These are phyloP conservation scores for Balaeniceps rex DNA, from an alignment of 2,113 vertebrate genomes.

Conservation along the genomic window DNA sequence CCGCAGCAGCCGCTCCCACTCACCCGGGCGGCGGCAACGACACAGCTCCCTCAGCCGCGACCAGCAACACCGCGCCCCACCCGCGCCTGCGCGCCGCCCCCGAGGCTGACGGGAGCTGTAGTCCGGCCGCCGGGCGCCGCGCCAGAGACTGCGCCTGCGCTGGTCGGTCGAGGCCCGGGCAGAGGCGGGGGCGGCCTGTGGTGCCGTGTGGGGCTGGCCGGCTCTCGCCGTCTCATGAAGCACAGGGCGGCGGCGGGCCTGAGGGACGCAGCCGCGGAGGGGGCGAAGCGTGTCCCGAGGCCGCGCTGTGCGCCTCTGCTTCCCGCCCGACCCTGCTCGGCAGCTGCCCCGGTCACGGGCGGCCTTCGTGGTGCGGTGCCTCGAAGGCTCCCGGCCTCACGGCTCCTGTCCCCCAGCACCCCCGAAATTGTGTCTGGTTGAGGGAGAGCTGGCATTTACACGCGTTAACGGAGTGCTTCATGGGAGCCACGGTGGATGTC, in stretches of 20 bases:
- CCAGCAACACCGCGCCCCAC: neutral
- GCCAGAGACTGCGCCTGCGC: neutral
- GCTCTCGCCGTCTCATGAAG: no score
- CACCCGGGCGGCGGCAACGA: neutral
- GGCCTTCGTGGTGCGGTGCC: no score
- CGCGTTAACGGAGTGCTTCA: rapidly evolving
- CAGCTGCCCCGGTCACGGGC: neutral
- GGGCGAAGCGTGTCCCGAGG: neutral
- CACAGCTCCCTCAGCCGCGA: neutral
- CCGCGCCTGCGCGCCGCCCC: neutral
- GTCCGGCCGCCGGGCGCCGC: neutral
- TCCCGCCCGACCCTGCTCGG: neutral
- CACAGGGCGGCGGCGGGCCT: no score
- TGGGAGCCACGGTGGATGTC: neutral
- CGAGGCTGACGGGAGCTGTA: neutral
- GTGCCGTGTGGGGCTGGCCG: no score
- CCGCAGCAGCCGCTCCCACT: neutral
- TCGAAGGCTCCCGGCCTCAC: neutral
- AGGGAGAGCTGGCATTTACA: neutral
- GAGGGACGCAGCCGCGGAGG: neutral
- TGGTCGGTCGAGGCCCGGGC: no score
- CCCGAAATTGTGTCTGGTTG: no score
- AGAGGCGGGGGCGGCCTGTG: no score
- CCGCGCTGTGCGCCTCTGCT: neutral
- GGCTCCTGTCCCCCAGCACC: no score